Percentiles rank a stretch among this genome's conserved stretches.
Conservation (phyloP, 2,797 vertebrate genomes). For the Phylloscopus collybita region DNA sequence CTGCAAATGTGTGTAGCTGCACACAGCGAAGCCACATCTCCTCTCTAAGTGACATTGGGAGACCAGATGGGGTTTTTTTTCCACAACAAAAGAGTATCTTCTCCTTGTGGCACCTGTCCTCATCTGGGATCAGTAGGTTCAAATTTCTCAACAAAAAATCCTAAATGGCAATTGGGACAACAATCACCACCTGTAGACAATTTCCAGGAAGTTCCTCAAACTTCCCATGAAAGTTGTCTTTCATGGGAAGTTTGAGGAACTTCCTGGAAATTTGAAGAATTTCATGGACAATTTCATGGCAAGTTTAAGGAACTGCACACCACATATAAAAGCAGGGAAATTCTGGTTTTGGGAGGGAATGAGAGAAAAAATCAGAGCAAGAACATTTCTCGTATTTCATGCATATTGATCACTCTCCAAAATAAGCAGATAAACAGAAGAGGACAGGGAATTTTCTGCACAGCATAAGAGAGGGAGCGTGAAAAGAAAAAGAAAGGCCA, state of each 20-base stretch:
- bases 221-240: too few relatives aligned
- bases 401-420: not conserved
- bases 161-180: not conserved
- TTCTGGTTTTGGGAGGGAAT: not conserved
- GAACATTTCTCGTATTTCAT: not conserved
- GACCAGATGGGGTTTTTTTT: not conserved
- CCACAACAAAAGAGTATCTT: accelerated
- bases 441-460: not conserved
- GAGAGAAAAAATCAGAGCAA: not conserved
- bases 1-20: accelerated
- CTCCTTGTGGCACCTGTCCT: not conserved
- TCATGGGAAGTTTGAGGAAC: not conserved
- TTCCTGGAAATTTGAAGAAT: not conserved
- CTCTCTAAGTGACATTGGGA: not conserved
- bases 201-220: not conserved
- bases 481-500: not conserved
- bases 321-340: not conserved
- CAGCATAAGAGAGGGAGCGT: not conserved
- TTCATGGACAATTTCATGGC: not conserved
- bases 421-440: not conserved
- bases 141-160: not conserved
- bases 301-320: not conserved
- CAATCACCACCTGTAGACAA: not conserved
- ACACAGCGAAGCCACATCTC: not conserved
- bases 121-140: not conserved